Evolutionary conservation across 2,888 invertebrate genomes (phyloP).

Genomic region (Lathronympha strigana): DNA sequence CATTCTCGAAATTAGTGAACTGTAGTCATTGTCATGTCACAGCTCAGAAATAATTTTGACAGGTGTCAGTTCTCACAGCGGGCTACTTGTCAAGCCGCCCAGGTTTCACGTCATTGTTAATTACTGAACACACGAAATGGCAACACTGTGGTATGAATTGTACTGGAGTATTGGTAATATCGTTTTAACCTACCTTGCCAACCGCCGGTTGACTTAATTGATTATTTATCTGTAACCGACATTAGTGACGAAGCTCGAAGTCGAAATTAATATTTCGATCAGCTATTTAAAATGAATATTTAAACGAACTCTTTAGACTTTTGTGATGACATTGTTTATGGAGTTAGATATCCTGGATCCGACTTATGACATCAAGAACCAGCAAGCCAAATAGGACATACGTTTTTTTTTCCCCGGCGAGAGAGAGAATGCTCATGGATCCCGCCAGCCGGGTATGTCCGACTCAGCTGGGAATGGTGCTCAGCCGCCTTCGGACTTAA

Average conservation of each 20-base stretch:
- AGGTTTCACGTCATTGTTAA: not conserved
- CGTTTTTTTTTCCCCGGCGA: too few relatives aligned
- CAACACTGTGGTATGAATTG: not conserved
- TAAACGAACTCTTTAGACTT: too few relatives aligned
- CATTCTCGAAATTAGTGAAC: not conserved
- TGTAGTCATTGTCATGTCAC: not conserved
- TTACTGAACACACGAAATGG: not conserved
- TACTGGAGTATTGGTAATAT: too few relatives aligned
- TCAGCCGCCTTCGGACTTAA: too few relatives aligned
- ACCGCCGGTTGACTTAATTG: not conserved
- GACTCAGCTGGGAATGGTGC: too few relatives aligned
- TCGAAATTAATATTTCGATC: not conserved
- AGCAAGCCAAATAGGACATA: too few relatives aligned
- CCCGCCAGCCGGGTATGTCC: too few relatives aligned
- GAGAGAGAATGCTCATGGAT: too few relatives aligned
- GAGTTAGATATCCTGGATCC: too few relatives aligned
- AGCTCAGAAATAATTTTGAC: conserved; percentile 2
- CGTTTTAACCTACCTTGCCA: not conserved
- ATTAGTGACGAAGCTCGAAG: not conserved
- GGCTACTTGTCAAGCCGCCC: conserved; percentile 1
- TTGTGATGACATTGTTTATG: too few relatives aligned
- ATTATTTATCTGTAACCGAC: conserved; percentile 5
- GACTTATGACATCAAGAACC: too few relatives aligned
- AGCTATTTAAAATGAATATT: not conserved
- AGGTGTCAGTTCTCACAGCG: not conserved